Evolutionary conservation across 2,797 vertebrate genomes (phyloP).

Genomic region (Scarus forsteni): DNA sequence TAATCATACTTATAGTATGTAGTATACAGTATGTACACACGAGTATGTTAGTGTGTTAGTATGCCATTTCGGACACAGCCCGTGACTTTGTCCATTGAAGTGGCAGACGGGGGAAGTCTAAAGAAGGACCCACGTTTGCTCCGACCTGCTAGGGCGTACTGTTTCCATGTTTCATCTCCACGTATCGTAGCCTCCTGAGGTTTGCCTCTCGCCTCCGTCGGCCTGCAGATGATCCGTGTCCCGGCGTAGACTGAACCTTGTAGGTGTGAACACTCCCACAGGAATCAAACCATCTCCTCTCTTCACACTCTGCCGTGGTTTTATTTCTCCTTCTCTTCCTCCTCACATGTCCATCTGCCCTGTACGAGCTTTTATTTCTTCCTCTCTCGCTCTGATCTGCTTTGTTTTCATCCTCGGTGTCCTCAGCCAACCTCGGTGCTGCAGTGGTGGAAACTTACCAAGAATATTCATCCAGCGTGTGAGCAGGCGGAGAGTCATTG

Average conservation of each 20-base stretch:
- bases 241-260: slow-evolving; percentile 31
- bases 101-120: too few relatives aligned
- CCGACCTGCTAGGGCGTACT: not conserved
- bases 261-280: slow-evolving; percentile 43
- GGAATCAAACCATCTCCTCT: slow-evolving; percentile 22
- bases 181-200: slow-evolving; percentile 11
- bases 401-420: not conserved
- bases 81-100: too few relatives aligned
- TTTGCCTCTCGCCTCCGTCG: slow-evolving; percentile 24
- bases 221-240: slow-evolving; percentile 34
- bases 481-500: not conserved
- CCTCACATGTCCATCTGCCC: not conserved
- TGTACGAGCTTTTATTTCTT: not conserved
- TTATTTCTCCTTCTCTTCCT: slow-evolving; percentile 22
- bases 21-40: too few relatives aligned
- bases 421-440: slow-evolving; percentile 23
- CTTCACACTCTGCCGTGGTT: not conserved
- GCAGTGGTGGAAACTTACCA: slow-evolving; percentile 35
- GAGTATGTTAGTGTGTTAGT: too few relatives aligned
- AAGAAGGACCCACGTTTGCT: too few relatives aligned
- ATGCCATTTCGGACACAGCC: too few relatives aligned
- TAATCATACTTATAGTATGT: too few relatives aligned
- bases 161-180: slow-evolving; percentile 1
- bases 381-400: slow-evolving; percentile 7
- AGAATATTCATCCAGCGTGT: slow-evolving; percentile 6